Percentiles rank a stretch among this genome's conserved stretches.
Conservation (phyloP, 2,797 vertebrate species). For the Pipistrellus nathusii region DNA sequence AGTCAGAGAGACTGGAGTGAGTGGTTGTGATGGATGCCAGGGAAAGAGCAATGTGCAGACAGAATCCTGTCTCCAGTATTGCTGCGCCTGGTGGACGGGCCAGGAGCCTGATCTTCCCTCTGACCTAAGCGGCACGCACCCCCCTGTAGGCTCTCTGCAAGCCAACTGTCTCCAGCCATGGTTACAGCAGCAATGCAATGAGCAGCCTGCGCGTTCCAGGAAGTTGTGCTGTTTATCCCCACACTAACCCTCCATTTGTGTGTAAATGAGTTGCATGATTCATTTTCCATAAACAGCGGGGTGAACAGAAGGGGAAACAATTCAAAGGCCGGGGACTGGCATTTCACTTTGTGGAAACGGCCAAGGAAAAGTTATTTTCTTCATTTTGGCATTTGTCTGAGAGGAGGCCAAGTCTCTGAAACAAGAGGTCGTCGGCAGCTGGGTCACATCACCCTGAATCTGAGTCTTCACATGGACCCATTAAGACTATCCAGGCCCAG, state of each 20-base stretch:
- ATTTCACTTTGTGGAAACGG: slow-evolving; percentile 75
- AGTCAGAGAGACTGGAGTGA: not conserved
- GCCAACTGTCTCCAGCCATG: not conserved
- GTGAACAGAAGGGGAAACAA: slow-evolving; percentile 67
- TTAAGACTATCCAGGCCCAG: slow-evolving; percentile 12
- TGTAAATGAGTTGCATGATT: slow-evolving; percentile 75
- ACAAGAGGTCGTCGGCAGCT: slow-evolving; percentile 72
- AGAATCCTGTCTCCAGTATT: slow-evolving; percentile 32
- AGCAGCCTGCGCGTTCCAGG: slow-evolving; percentile 41
- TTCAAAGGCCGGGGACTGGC: slow-evolving; percentile 61
- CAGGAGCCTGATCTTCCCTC: not conserved
- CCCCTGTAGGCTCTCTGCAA: not conserved
- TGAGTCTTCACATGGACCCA: slow-evolving; percentile 60
- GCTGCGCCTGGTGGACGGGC: not conserved
- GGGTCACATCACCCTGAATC: slow-evolving; percentile 57
- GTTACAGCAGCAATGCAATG: not conserved
- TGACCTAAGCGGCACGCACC: slow-evolving; percentile 29
- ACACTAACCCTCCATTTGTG: slow-evolving; percentile 73
- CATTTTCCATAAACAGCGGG: slow-evolving; percentile 80
- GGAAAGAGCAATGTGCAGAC: not conserved
- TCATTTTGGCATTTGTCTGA: slow-evolving; percentile 77
- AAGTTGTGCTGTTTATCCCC: slow-evolving; percentile 73
- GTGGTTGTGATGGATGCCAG: not conserved
- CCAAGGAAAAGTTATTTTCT: slow-evolving; percentile 79
- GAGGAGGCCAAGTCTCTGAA: slow-evolving; percentile 78